These are phyloP conservation scores for Zapornia atra DNA, from an alignment of 2,113 vertebrate genomes.

Conservation along the genomic window DNA sequence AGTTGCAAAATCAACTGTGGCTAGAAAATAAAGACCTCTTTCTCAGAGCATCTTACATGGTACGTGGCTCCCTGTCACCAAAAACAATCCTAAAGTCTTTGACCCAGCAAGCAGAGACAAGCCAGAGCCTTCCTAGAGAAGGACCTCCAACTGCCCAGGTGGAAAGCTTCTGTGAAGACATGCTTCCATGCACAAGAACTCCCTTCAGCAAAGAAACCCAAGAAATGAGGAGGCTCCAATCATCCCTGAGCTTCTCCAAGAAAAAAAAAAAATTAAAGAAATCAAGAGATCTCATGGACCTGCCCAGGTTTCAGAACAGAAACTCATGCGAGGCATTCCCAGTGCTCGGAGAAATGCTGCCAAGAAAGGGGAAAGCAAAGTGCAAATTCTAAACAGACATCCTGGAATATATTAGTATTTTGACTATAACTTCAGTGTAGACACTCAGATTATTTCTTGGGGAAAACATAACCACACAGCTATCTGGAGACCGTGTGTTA, in stretches of 20 bases:
- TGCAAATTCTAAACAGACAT: too few species aligned
- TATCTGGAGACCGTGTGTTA: neutral
- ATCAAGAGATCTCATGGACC: neutral
- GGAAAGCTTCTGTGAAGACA: neutral
- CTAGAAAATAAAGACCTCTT: neutral
- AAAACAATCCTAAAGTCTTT: neutral
- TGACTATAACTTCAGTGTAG: neutral
- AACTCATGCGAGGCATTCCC: fast-evolving
- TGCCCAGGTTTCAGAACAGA: neutral
- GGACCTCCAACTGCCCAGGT: neutral
- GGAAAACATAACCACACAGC: neutral
- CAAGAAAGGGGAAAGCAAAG: neutral
- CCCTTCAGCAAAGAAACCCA: neutral
- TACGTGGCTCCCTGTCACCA: neutral
- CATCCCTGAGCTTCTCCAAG: neutral
- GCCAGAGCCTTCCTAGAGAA: neutral
- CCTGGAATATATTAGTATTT: too few species aligned
- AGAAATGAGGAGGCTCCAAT: neutral
- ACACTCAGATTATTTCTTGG: neutral
- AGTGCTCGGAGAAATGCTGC: neutral
- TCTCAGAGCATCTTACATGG: neutral
- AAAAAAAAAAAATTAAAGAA: neutral
- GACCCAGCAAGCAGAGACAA: neutral
- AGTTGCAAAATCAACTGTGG: neutral
- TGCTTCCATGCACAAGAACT: neutral